Evolutionary conservation across 2,113 vertebrate genomes (phyloP), one percentile per base, ranked within the genome.

Genomic region (Lamprotornis superbus): DNA sequence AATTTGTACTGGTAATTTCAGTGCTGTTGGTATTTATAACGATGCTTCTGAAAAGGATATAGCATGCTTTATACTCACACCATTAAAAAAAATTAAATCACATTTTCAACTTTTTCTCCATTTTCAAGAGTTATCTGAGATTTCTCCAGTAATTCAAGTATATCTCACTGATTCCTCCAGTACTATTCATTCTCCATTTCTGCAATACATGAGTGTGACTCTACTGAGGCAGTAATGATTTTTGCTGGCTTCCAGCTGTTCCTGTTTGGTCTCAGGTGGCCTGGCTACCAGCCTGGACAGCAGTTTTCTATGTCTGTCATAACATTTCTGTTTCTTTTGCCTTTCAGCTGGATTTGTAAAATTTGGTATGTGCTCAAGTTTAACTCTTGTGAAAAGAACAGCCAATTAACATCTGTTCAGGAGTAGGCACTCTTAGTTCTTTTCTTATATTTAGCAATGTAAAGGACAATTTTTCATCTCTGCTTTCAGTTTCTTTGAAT

Each of bases 191-290:
- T 82, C 89, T 70, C 70, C 35, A 20, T 83, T 95, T 94, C 63
- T 94, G 39, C 84, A 80, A 46, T 44, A 86, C 22, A 56, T 35
- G 79, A 60, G 68, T 90, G 64, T 75, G 83, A 49, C 28, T 93
- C 68, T 93, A 15, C 71, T 71, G 85, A 93, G 44, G 71, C 93
- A 92, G 76, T 88, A 93, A 93, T 88, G 84, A 83, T 49, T 97
- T 94, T 96, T 95, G 59, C 94, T 83, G 52, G 53, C 88, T 92
- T 93, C 93, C 94, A 95, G 93, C 92, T 97, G 95, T 95, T 94
- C 79, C 81, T 90, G 85, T 93, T 95, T 96, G 92, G 92, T 95
- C 93, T 97, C 95, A 95, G 95, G 94, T 96, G 95, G 90, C 93
- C 92, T 96, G 85, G 94, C 88, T 92, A 93, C 92, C 68, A 94